Percentiles rank a stretch among this genome's conserved stretches.
Conservation (phyloP, 1,140 invertebrate species). For the Steinernema khuongi region DNA sequence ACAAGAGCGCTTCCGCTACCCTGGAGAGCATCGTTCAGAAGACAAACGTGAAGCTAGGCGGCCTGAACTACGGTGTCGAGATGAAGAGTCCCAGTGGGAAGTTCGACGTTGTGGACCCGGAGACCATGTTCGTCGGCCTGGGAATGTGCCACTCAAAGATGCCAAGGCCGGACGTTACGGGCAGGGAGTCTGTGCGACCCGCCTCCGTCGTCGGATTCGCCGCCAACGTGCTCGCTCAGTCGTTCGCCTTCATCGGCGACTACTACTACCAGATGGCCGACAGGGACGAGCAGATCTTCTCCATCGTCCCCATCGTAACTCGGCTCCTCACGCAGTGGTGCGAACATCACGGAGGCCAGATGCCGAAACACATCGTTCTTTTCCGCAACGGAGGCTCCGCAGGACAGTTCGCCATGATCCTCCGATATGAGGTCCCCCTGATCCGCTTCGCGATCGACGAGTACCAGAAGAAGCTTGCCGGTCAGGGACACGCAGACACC, state of each 20-base stretch:
- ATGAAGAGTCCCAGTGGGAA: neutral
- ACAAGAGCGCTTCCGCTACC: conserved; percentile 21
- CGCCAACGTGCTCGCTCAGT: conserved; percentile 24
- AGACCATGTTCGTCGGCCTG: conserved; percentile 29
- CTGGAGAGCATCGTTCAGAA: conserved; percentile 37
- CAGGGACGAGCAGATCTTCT: conserved; percentile 36
- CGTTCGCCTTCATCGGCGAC: conserved; percentile 38
- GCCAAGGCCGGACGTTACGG: conserved; percentile 17
- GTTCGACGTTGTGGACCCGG: neutral
- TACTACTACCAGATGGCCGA: conserved; percentile 22
- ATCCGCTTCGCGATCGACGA: neutral
- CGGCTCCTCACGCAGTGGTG: neutral
- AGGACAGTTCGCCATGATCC: conserved; percentile 16
- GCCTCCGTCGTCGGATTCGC: conserved; percentile 33
- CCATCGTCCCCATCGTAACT: conserved; percentile 21
- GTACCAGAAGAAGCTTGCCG: neutral
- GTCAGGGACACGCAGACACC: neutral
- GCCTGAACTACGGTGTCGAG: conserved; percentile 40
- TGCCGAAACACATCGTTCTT: conserved; percentile 10
- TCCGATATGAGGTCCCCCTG: neutral
- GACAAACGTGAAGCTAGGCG: conserved; percentile 39
- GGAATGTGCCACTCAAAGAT: conserved; percentile 33
- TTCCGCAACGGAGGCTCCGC: conserved; percentile 25
- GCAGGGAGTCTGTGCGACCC: neutral
- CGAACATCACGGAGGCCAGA: neutral